These are phyloP conservation scores for Saguinus imperator DNA, from an alignment of 2,113 vertebrate genomes.

Conservation along the genomic window DNA sequence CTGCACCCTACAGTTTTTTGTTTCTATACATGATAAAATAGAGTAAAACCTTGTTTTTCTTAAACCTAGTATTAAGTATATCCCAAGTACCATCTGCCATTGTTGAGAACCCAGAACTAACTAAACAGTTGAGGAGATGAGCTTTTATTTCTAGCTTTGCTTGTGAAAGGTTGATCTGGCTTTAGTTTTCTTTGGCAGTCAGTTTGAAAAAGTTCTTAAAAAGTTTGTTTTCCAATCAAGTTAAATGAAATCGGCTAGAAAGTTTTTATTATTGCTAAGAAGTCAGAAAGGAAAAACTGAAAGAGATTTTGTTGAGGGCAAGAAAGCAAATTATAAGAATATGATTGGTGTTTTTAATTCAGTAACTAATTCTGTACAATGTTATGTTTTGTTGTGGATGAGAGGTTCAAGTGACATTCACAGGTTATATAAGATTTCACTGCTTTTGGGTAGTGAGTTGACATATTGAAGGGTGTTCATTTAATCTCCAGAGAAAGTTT, in stretches of 20 bases:
- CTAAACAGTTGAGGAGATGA: background rate
- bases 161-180: background rate
- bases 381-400: background rate
- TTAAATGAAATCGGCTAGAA: background rate
- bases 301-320: background rate
- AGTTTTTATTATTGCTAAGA: background rate
- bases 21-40: background rate
- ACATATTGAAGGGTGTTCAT: background rate
- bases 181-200: background rate
- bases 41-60: background rate
- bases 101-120: background rate
- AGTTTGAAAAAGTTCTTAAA: background rate
- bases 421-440: background rate
- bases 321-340: background rate
- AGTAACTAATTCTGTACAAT: background rate
- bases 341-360: background rate
- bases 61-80: background rate
- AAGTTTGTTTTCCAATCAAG: background rate
- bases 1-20: background rate
- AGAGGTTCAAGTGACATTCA: constrained; percentile 21
- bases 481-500: background rate
- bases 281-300: background rate
- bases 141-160: background rate
- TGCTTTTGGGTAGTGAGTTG: constrained; percentile 25
- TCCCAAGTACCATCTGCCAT: background rate